A percentile compares a stretch with the other conserved stretches of the same genome.
Evolutionary conservation across 1,140 invertebrate genomes (phyloP).

Genomic region (Trissolcus basalis): DNA sequence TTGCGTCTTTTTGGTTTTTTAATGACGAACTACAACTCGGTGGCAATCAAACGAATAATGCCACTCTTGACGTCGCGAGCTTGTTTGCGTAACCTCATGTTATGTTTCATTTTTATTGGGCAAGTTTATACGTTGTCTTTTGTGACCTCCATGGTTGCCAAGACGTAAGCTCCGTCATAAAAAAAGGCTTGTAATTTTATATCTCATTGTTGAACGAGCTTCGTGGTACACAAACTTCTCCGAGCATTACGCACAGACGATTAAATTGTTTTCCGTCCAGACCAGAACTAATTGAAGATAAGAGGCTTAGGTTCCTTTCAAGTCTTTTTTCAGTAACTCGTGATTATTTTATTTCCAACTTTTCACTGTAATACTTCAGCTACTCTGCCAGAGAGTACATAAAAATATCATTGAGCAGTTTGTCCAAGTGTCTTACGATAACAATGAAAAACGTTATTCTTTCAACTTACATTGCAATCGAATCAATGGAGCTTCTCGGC

Average conservation of each 20-base stretch:
- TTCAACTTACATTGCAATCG: constrained; percentile 22
- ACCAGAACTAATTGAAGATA: constrained; percentile 58
- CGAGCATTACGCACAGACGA: constrained; percentile 50
- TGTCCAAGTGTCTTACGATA: constrained; percentile 20
- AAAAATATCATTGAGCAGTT: constrained; percentile 43
- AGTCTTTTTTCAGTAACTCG: constrained; percentile 52
- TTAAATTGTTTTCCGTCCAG: constrained; percentile 57
- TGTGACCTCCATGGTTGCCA: constrained; percentile 27
- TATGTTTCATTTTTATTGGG: constrained; percentile 44
- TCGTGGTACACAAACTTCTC: constrained; percentile 34
- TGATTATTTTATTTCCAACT: constrained; percentile 57
- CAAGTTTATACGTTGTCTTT: constrained; percentile 42
- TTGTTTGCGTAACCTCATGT: constrained; percentile 24
- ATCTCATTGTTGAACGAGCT: constrained; percentile 54
- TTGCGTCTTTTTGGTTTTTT: neutral
- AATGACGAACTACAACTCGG: neutral
- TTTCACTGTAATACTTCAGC: constrained; percentile 41
- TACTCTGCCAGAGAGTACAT: constrained; percentile 34
- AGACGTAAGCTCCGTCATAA: constrained; percentile 41
- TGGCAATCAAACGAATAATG: neutral
- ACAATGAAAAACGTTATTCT: constrained; percentile 29
- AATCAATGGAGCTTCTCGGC: constrained; percentile 9
- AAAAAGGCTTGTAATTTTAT: constrained; percentile 54
- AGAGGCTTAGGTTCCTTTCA: constrained; percentile 58
- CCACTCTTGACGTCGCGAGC: neutral